Base-by-base conservation (phyloP, 2,888 invertebrate species). In the Eutolmus rufibarbis region DNA sequence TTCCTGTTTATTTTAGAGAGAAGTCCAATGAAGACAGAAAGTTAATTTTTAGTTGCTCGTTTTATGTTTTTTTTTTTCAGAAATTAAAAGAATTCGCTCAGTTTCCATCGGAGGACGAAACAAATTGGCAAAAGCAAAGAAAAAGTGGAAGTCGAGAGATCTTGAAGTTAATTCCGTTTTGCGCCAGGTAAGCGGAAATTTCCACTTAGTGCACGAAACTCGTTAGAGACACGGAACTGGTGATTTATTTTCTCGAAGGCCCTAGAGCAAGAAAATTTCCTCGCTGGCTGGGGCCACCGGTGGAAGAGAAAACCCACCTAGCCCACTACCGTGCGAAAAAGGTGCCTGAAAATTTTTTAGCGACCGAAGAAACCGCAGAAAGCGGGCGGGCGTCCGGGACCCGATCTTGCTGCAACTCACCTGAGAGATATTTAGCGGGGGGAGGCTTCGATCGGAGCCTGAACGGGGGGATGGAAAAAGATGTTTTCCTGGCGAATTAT, bases 401-500 rank as follows among this genome's bases (percentile, higher is more conserved):
- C n/a, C 51, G 51, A 51, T 51, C 51, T n/a, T 51, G 51, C 8
- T 7, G 66, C 66, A 7, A 66, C 4, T n/a, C 56, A 19, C 19
- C 56, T 19, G 56, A 19, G 19, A n/a, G 56, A 19, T 56, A 56
- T 19, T 56, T 8, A 7, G 40, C 40, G 40, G 40, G 9, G 40
- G 40, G 4, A 40, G 9, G 0, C 40, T 40, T 40, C 40, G 40
- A 40, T 40, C 40, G 9, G 12, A 1, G 8, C 7, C 2, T 37
- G 37, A 56, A n/a, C 5, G 4, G 14, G 23, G 19, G 28, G 8
- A 23, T 43, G 3, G 7, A 19, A 56, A 14, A n/a, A 56, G 82
- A 56, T 82, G 37, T 82, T 82, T 82, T 34, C 82, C 66, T 37
- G 82, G 56, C 82, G 37, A 57, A 82, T 82, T 82, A 66, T 34